phyloP scores from a whole-genome alignment of 2,113 vertebrate genomes.

The Tychaedon coryphoeus region DNA sequence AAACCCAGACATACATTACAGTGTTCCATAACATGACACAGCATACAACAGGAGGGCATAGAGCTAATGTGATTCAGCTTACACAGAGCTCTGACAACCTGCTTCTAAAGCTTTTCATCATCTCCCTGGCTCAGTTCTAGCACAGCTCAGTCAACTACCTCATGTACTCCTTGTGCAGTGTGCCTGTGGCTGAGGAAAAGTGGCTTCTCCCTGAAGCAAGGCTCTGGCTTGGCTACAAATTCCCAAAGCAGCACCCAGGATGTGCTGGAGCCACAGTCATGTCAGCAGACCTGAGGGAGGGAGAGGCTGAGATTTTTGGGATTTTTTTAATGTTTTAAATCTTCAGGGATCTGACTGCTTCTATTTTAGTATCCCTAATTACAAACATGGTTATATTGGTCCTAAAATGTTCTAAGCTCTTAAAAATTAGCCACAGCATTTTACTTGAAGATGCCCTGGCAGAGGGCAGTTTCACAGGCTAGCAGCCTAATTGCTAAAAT shows the following conservation, averaged over 20 bases:
- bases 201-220: neutral
- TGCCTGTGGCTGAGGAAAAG: neutral
- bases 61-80: neutral
- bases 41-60: neutral
- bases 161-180: accelerated
- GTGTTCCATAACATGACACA: neutral
- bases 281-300: neutral
- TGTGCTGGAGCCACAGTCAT: neutral
- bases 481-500: neutral
- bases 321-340: neutral
- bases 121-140: neutral
- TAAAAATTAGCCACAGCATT: neutral
- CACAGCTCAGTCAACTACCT: neutral
- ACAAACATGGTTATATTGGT: neutral
- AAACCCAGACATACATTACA: neutral
- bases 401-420: neutral
- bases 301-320: neutral
- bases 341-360: neutral
- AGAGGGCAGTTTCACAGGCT: neutral
- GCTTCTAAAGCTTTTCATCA: neutral
- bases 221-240: neutral
- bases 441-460: neutral
- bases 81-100: neutral
- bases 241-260: neutral
- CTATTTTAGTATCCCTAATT: conserved; percentile 8